Evolutionary conservation across 2,113 vertebrate genomes (phyloP), one percentile per base, ranked within the genome.

Genomic region (Dipodomys spectabilis): DNA sequence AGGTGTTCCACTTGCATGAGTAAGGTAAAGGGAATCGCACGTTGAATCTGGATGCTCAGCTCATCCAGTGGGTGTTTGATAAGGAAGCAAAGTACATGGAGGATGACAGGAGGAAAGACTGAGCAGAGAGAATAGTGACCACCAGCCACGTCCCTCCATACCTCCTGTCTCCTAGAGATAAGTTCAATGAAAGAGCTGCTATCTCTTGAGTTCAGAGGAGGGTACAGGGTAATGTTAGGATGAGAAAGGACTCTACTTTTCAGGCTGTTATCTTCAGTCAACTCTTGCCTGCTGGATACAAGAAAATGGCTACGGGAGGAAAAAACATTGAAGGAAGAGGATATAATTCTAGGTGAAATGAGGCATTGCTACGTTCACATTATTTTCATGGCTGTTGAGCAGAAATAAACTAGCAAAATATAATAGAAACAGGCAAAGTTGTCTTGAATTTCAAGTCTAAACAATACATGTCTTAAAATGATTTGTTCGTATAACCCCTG

Each of bases 51-150:
- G 68, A 82, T 1, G 49, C 35, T 81, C 60, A 90, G n/a, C 32
- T 95, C 95, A 82, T 95, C 65, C 13, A 28, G 73, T 67, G 92
- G 57, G 77, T 67, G 87, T 91, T 94, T 93, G 92, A 95, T 96
- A 97, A 97, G 96, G 86, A 97, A 97, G 94, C 80, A 95, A 64
- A 92, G 88, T 81, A 92, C 89, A 92, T 67, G 0, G 1, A 86
- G 30, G 44, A 95, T 97, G 95, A 95, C 83, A 95, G 93, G 93
- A 91, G 68, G 4, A 97, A 91, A 97, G 96, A 96, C 95, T 82
- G 88, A 95, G 83, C 96, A 97, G 97, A 97, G 92, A 96, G 94
- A 92, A 91, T 91, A 92, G 89, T 81, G 91, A 93, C 60, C 94
- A 92, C 93, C 88, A 96, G 91, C 90, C 95, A 71, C 87, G 71